phyloP scores from a whole-genome alignment of 2,113 vertebrate genomes.

The Anhinga rufa region DNA sequence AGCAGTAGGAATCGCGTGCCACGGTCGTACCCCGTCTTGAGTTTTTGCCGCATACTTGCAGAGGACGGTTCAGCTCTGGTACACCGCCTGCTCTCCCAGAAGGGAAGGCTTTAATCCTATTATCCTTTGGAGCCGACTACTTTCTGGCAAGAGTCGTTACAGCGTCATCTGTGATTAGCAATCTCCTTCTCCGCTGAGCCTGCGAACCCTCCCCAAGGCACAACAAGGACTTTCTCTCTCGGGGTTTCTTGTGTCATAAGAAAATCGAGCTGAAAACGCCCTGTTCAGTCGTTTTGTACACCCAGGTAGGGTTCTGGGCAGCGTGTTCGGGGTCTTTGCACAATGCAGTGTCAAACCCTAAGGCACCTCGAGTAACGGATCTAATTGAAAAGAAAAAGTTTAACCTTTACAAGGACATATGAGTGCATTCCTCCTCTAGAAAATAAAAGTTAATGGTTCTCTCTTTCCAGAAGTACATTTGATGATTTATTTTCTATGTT shows the following conservation, averaged over 20 bases:
- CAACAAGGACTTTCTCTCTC: background rate
- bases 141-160: background rate
- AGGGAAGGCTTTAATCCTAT: background rate
- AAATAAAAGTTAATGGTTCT: background rate
- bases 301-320: background rate
- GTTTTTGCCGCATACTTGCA: background rate
- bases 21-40: accelerated
- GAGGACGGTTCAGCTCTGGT: background rate
- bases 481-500: background rate
- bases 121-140: background rate
- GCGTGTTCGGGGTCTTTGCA: background rate
- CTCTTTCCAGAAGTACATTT: background rate
- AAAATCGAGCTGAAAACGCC: background rate
- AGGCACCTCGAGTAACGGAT: slow-evolving; percentile 8
- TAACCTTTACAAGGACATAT: background rate
- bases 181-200: background rate
- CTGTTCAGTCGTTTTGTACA: background rate
- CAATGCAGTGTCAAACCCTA: background rate
- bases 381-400: background rate
- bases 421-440: background rate
- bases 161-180: slow-evolving; percentile 25
- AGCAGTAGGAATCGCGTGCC: background rate
- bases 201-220: background rate
- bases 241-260: background rate
- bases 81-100: background rate